A percentile compares a stretch with the other conserved stretches of the same genome.
These are phyloP conservation scores for Seira musarum DNA, from an alignment of 2,888 invertebrate genomes.

Conservation along the genomic window DNA sequence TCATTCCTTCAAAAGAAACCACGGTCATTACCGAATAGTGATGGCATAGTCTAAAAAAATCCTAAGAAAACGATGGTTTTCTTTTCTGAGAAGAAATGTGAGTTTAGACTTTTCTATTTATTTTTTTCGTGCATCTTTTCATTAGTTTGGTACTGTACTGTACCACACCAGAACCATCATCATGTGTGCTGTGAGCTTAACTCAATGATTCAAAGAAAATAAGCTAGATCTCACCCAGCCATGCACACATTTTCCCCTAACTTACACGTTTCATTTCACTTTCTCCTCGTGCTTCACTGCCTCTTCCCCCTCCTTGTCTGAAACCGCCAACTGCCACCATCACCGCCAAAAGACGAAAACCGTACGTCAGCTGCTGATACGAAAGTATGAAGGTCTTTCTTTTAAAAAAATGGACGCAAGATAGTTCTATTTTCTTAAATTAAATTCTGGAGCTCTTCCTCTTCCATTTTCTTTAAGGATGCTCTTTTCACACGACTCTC, in stretches of 20 bases:
- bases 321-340: conserved; percentile 10
- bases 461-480: conserved; percentile 5
- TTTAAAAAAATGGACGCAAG: not conserved
- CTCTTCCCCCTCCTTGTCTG: conserved; percentile 6
- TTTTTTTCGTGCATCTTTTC: conserved; percentile 9
- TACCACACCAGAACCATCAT: not conserved
- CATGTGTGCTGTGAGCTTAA: not conserved
- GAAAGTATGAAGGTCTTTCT: conserved; percentile 13
- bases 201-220: conserved; percentile 20
- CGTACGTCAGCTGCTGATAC: not conserved
- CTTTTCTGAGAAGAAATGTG: not conserved
- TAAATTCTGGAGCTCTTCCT: conserved; percentile 41
- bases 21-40: conserved; percentile 40
- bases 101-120: conserved; percentile 13
- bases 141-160: not conserved
- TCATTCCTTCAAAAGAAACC: conserved; percentile 29
- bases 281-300: conserved; percentile 19
- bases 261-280: conserved; percentile 42
- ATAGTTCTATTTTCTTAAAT: conserved; percentile 34
- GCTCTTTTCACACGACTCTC: conserved; percentile 4
- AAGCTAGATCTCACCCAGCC: conserved; percentile 26
- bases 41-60: conserved; percentile 19
- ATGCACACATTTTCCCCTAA: conserved; percentile 26
- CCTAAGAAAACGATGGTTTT: not conserved
- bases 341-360: not conserved